Percentiles rank a stretch among this genome's conserved stretches.
Evolutionary conservation across 2,113 vertebrate species (phyloP).

Genomic region (Callithrix jacchus): DNA sequence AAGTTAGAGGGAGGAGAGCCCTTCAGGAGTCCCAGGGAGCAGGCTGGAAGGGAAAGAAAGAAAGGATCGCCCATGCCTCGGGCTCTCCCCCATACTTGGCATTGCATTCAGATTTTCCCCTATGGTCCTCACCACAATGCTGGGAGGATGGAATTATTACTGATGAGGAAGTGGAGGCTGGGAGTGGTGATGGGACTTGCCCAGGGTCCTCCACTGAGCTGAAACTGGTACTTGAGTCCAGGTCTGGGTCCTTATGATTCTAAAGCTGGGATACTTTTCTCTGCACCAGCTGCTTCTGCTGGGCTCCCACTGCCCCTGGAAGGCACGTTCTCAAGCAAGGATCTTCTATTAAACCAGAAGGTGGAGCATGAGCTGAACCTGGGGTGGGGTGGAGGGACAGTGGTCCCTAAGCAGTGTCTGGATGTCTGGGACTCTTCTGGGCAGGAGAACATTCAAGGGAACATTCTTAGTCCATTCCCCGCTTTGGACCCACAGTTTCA

Average conservation of each 20-base stretch:
- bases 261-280: neutral
- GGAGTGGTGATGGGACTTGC: neutral
- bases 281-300: neutral
- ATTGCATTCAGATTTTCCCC: neutral
- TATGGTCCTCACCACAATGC: neutral
- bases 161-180: neutral
- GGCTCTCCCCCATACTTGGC: neutral
- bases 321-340: neutral
- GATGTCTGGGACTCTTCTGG: neutral
- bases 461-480: neutral
- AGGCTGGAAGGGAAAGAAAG: neutral
- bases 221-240: neutral
- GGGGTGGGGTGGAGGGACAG: neutral
- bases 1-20: accelerated
- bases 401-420: neutral
- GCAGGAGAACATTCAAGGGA: neutral
- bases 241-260: neutral
- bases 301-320: too few species aligned
- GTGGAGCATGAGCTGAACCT: neutral
- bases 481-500: neutral
- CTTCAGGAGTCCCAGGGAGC: neutral
- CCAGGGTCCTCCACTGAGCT: neutral
- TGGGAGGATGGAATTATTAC: neutral
- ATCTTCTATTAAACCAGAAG: neutral
- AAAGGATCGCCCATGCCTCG: neutral